phyloP scores from a whole-genome alignment of 2,888 invertebrate genomes.

The Micropterix aruncella region DNA sequence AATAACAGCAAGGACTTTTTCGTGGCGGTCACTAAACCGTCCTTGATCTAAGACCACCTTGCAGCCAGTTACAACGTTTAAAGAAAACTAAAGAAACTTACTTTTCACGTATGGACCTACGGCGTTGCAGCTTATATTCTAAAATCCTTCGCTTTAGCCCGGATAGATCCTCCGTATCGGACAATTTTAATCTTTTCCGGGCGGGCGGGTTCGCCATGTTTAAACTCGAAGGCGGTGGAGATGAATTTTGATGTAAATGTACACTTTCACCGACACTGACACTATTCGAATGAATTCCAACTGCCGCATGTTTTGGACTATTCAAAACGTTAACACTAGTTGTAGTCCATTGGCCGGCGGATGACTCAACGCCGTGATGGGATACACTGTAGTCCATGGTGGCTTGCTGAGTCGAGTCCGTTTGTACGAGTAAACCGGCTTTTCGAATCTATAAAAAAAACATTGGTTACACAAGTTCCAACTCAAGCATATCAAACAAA shows the following conservation, averaged over 20 bases:
- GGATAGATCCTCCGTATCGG: conserved; percentile 28
- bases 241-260: conserved; percentile 2
- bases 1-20: too few species aligned
- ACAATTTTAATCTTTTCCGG: conserved; percentile 28
- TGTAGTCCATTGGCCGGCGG: not conserved
- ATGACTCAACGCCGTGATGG: not conserved
- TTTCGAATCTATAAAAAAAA: not conserved
- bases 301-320: not conserved
- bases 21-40: too few species aligned
- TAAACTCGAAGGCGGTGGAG: conserved; percentile 7
- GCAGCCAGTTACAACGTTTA: too few species aligned
- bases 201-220: conserved; percentile 18
- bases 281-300: not conserved
- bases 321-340: not conserved
- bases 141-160: conserved; percentile 51
- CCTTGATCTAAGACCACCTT: too few species aligned
- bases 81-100: conserved; percentile 18
- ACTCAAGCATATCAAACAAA: too few species aligned
- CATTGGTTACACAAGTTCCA: too few species aligned
- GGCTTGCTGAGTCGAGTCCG: not conserved
- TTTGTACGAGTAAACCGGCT: not conserved
- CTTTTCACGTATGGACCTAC: conserved; percentile 55
- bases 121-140: conserved; percentile 54
- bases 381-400: not conserved
- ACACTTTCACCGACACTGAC: not conserved